Evolutionary conservation across 2,797 vertebrate genomes (phyloP).

Genomic region (Gadopsis bispinosus): DNA sequence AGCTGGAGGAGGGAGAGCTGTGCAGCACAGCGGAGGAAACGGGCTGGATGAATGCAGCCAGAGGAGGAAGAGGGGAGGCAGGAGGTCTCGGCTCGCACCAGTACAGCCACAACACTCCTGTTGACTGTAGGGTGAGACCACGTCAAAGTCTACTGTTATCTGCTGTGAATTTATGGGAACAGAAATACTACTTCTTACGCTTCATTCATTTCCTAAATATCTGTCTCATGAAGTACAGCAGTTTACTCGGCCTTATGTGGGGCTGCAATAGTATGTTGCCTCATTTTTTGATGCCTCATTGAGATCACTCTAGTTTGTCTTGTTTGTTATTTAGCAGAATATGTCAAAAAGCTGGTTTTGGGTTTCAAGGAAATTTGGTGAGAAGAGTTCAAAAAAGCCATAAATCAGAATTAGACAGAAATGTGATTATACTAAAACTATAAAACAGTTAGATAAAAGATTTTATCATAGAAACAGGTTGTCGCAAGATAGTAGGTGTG

Average conservation of each 20-base stretch:
- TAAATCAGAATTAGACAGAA: neutral
- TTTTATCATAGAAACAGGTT: too few relatives aligned
- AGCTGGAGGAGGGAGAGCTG: slow-evolving; percentile 59
- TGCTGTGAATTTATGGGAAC: neutral
- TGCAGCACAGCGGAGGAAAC: slow-evolving; percentile 71
- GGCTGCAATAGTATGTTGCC: neutral
- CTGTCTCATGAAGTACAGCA: neutral
- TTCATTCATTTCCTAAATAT: neutral
- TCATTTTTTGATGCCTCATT: too few relatives aligned
- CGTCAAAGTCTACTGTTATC: neutral
- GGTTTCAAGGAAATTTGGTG: too few relatives aligned
- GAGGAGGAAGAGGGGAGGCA: slow-evolving; percentile 71
- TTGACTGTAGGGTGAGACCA: slow-evolving; percentile 81
- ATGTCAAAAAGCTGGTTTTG: neutral
- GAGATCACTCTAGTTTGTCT: neutral
- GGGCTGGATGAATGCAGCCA: slow-evolving; percentile 77
- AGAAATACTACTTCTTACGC: neutral
- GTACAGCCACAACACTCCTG: slow-evolving; percentile 73
- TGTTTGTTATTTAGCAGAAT: neutral
- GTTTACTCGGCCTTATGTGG: neutral
- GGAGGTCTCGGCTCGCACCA: slow-evolving; percentile 72
- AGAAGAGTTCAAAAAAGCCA: too few relatives aligned
- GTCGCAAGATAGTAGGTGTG: too few relatives aligned
- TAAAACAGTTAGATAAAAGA: too few relatives aligned
- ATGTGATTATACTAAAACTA: neutral